A percentile compares a stretch with the other conserved stretches of the same genome.
phyloP scores from a whole-genome alignment of 2,797 vertebrate species.

The Percopsis omiscomaycus region DNA sequence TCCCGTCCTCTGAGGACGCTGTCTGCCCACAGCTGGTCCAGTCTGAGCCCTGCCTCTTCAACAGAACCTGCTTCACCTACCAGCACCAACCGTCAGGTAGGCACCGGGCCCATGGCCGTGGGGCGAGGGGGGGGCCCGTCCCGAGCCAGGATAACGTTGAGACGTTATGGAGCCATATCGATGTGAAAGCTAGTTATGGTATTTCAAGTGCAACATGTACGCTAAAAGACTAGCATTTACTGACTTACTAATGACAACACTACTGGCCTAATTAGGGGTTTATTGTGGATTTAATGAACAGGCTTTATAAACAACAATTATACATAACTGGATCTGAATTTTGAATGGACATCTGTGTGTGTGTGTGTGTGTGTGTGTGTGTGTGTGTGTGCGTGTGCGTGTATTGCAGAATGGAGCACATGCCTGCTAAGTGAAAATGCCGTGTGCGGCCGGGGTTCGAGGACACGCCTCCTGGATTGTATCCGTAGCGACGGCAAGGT shows the following conservation, averaged over 20 bases:
- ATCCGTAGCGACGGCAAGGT: slow-evolving; percentile 84
- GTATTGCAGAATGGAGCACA: slow-evolving; percentile 87
- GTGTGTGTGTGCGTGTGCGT: slow-evolving; percentile 15
- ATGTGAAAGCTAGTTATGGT: too few relatives aligned
- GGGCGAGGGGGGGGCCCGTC: too few relatives aligned
- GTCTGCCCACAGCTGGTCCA: slow-evolving; percentile 84
- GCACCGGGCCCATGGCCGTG: slow-evolving; percentile 1
- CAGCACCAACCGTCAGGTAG: slow-evolving; percentile 89
- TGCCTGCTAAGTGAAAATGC: slow-evolving; percentile 90
- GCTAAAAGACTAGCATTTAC: too few relatives aligned
- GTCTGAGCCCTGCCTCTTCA: slow-evolving; percentile 85
- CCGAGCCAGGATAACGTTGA: too few relatives aligned
- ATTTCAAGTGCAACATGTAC: too few relatives aligned
- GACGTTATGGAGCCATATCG: too few relatives aligned
- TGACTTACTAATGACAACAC: too few relatives aligned
- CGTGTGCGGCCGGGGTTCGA: slow-evolving; percentile 84
- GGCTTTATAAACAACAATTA: not conserved
- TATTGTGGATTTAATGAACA: too few relatives aligned
- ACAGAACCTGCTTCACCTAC: slow-evolving; percentile 92
- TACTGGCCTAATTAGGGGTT: too few relatives aligned
- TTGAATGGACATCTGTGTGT: slow-evolving; percentile 9
- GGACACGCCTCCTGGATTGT: slow-evolving; percentile 86
- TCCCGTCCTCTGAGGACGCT: slow-evolving; percentile 64
- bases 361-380: slow-evolving; percentile 7
- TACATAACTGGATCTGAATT: not conserved